These are phyloP conservation scores for Drosophila macrothrix DNA, from an alignment of 2,888 invertebrate species.

Conservation along the genomic window DNA sequence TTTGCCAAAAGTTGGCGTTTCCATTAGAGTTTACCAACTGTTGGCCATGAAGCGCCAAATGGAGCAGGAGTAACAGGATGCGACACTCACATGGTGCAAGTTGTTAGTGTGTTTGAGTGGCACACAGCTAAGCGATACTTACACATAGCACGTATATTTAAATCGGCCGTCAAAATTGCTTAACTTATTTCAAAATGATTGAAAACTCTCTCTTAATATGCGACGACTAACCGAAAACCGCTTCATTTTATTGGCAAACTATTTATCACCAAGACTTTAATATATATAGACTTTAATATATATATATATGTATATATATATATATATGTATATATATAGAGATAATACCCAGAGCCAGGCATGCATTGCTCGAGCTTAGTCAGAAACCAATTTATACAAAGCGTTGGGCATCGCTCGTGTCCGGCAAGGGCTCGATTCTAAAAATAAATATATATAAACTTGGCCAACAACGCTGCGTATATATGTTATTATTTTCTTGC, in stretches of 20 bases:
- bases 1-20: constrained; percentile 63
- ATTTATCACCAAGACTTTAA: constrained; percentile 1
- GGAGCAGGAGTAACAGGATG: constrained; percentile 1
- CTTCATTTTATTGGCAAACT: neutral
- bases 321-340: constrained; percentile 5
- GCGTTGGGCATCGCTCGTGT: constrained; percentile 28
- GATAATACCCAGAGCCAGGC: neutral
- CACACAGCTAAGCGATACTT: constrained; percentile 22
- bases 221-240: neutral
- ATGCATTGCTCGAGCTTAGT: neutral
- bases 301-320: constrained; percentile 9
- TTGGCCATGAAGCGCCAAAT: constrained; percentile 24
- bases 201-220: constrained; percentile 1
- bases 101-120: constrained; percentile 2
- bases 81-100: neutral
- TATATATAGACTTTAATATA: constrained; percentile 9
- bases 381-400: constrained; percentile 29
- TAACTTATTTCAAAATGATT: constrained; percentile 1
- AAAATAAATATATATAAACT: constrained; percentile 58
- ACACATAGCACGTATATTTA: neutral
- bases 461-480: constrained; percentile 55
- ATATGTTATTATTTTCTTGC: constrained; percentile 52
- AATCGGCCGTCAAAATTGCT: neutral
- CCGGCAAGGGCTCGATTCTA: constrained; percentile 41
- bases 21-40: constrained; percentile 43